A percentile compares a stretch with the other conserved stretches of the same genome.
Evolutionary conservation across 2,888 invertebrate species (phyloP).

Genomic region (Zhuqinia jingwanae): DNA sequence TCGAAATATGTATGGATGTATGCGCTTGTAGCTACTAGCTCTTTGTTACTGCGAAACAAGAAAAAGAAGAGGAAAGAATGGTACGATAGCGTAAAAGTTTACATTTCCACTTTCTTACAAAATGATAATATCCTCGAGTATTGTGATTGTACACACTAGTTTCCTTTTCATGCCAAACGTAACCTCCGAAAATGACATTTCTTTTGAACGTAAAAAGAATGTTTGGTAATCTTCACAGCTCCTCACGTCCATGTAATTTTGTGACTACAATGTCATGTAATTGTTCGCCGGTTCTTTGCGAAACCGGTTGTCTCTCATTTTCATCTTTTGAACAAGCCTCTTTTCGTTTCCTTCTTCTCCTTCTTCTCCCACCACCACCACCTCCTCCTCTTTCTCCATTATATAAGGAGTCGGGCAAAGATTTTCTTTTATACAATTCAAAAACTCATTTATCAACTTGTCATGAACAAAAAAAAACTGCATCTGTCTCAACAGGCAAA

Average conservation of each 20-base stretch:
- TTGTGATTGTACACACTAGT: constrained; percentile 9
- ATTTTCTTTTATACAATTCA: constrained; percentile 42
- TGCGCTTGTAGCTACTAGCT: constrained; percentile 17
- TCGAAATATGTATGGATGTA: no score
- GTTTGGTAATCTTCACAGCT: constrained; percentile 4
- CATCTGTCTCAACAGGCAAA: constrained; percentile 11
- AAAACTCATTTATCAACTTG: constrained; percentile 50
- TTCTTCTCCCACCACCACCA: background rate
- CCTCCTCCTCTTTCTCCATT: constrained; percentile 23
- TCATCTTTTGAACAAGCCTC: background rate
- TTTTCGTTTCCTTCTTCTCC: background rate
- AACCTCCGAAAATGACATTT: constrained; percentile 19
- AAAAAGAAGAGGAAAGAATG: constrained; percentile 9
- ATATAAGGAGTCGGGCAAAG: background rate
- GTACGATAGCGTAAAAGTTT: constrained; percentile 21
- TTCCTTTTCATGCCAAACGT: constrained; percentile 20
- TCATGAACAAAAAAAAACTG: constrained; percentile 51
- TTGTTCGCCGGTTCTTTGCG: constrained; percentile 18
- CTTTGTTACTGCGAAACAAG: no score
- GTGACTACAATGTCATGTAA: background rate
- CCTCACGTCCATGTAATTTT: constrained; percentile 13
- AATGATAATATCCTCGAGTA: background rate
- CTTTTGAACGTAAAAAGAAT: constrained; percentile 22
- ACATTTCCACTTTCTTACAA: background rate
- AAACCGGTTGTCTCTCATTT: constrained; percentile 49